Base-by-base conservation (phyloP, 2,888 invertebrate genomes). In the Hermaeophaga mercurialis region DNA sequence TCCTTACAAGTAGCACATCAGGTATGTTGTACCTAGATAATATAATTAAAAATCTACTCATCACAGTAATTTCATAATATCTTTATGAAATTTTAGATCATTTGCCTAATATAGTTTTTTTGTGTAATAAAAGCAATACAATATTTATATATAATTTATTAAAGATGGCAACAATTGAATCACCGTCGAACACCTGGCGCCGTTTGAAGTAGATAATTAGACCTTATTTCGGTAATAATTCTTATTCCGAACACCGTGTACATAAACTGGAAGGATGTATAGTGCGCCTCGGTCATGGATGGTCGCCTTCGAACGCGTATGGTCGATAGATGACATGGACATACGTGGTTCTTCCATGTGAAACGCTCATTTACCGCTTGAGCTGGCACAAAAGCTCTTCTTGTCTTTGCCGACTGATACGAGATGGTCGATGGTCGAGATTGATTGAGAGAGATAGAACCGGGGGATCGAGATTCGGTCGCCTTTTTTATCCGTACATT, bases 361-460 rank as follows among this genome's bases (percentile, higher is more conserved):
- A 72, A 67, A 74, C 74, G 73, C 69, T 69, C 71, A 73, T 73
- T 73, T 72, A 70, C 70, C 73, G 73, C 70, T 73, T 70, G 66
- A 71, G 60, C 66, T 65, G 56, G 56, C 64, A 58, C 59, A 59
- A 38, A 39, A 48, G 56, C 46, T 54, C 55, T 54, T 55, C 58
- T 44, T 54, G 36, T 26, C 28, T 43, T 19, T 46, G 53, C 54
- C 58, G 45, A 36, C 45, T 38, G 44, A 24, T 26, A 8, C 2
- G 4, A 5, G 22, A 22, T 5, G 3, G 8, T 4, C 15, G 36
- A 36, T 36, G 36, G 56, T 56, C 48, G 41, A 59, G 62, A 58
- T 61, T 63, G 65, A 68, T 66, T 63, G 66, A 63, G 64, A 60
- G 59, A 58, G 62, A 58, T 62, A 61, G 63, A 67, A 62, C 62